Base-by-base conservation (phyloP, 2,797 vertebrate species). In the Anniella stebbinsi region DNA sequence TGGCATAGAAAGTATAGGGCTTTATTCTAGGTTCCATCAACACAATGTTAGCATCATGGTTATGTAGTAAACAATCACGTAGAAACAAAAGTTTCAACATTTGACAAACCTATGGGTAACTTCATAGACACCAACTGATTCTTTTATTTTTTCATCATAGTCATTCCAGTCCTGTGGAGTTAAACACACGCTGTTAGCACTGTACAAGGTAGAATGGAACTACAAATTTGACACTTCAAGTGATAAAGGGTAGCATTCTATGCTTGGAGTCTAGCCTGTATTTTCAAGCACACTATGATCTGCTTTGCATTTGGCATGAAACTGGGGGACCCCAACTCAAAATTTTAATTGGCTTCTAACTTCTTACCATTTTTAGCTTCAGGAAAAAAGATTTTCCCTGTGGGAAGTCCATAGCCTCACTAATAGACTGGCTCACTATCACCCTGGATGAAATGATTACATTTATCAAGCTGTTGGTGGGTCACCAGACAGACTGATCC, bases 41-140 rank as follows among this genome's bases (percentile, higher is more conserved):
- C 69, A 90, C 89, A 95, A 75, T 48, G 67, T 81, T 54, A 80
- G 76, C 67, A 91, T 23, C 70, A 87, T 18, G 89, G 84, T 57
- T 33, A 4, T 0, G 15, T 90, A 69, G 84, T 91, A 93, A 94
- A 25, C 38, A 86, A 90, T 38, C 78, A n/a, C 1, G 1, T 48
- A 18, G 87, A 89, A 87, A 1, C 25, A 75, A 15, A 0, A 48
- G 45, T 80, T 86, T 97, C 87, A 99, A 94, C 98, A 98, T 95
- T 99, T 99, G 92, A 99, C 97, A 96, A 99, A 98, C 95, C 98
- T 96, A 96, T 99, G 98, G 25, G 98, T 98, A 93, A 99, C 99
- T 96, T 99, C 99, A 18, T 99, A 99, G 96, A 99, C 98, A 89
- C 99, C 99, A 95, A 99, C 99, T 1, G 99, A 99, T 93, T 98